Base-by-base conservation (phyloP, 2,888 invertebrate genomes). In the Hypomecis atomaria region DNA sequence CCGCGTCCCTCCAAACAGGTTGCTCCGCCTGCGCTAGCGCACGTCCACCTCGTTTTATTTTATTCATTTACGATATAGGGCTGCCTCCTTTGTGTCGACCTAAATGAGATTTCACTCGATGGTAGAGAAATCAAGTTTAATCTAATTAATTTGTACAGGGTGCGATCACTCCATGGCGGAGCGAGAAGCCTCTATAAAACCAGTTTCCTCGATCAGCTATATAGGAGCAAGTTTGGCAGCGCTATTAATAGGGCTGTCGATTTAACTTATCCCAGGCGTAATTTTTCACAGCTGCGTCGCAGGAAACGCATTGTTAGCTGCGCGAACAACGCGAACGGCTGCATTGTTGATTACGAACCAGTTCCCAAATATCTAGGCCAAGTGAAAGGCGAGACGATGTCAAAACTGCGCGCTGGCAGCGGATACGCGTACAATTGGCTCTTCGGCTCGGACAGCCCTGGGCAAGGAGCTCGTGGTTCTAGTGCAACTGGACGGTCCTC, bases 311-410 rank as follows among this genome's bases (percentile, higher is more conserved):
- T 85, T 82, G 79, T 84, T 83, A 72, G 70, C 73, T 77, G 63
- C 72, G 77, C 77, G 78, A 78, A 75, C 70, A 69, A 71, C 74
- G 71, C 69, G 71, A 75, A 78, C 75, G 75, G 75, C 66, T 79
- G 86, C 85, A 87, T 89, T 88, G 87, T 73, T 88, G 84, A 85
- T 84, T 85, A 82, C 85, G 81, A 88, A 91, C 92, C 87, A 88
- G 91, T 90, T 91, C 86, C 88, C 68, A 90, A 92, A 90, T 88
- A 92, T 90, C 87, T 89, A 86, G 92, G 92, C 87, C 92, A 85
- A 91, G 92, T 91, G 92, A 92, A 92, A 92, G 92, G 92, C 88
- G 85, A 84, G 77, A 78, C 84, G 85, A 79, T 84, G 87, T 86
- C 86, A 86, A 86, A 88, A 89, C 79, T 82, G 73, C 71, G 77